phyloP scores from a whole-genome alignment of 1,140 invertebrate species.

The Drosophila santomea region DNA sequence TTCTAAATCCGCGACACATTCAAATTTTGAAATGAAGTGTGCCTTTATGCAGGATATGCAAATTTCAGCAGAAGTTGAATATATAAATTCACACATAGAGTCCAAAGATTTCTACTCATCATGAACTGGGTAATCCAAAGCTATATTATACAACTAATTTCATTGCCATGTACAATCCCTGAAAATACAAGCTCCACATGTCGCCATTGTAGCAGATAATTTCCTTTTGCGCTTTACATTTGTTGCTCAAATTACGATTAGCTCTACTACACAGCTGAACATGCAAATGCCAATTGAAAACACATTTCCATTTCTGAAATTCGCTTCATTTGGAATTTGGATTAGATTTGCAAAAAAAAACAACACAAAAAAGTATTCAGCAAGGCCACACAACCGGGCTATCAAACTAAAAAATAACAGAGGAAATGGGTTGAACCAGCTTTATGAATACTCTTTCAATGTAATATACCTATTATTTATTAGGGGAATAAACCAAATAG shows the following conservation, averaged over 20 bases:
- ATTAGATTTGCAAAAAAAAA: conserved; percentile 49
- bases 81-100: conserved; percentile 23
- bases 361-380: conserved; percentile 21
- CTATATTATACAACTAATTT: conserved; percentile 17
- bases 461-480: neutral
- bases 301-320: conserved; percentile 38
- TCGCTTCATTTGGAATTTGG: conserved; percentile 44
- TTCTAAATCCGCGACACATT: conserved; percentile 17
- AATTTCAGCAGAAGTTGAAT: conserved; percentile 17
- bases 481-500: neutral
- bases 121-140: conserved; percentile 4
- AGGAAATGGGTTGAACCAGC: conserved; percentile 1
- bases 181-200: conserved; percentile 21
- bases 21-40: conserved; percentile 8
- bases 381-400: conserved; percentile 32
- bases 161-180: conserved; percentile 27
- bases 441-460: neutral
- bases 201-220: conserved; percentile 26
- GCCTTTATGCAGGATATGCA: neutral
- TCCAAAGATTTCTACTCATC: neutral
- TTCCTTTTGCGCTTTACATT: conserved; percentile 32
- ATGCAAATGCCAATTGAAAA: conserved; percentile 35
- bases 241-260: conserved; percentile 38
- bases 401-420: conserved; percentile 33
- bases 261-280: conserved; percentile 22